These are phyloP conservation scores for Microchrysa polita DNA, from an alignment of 2,888 invertebrate genomes.

Conservation along the genomic window DNA sequence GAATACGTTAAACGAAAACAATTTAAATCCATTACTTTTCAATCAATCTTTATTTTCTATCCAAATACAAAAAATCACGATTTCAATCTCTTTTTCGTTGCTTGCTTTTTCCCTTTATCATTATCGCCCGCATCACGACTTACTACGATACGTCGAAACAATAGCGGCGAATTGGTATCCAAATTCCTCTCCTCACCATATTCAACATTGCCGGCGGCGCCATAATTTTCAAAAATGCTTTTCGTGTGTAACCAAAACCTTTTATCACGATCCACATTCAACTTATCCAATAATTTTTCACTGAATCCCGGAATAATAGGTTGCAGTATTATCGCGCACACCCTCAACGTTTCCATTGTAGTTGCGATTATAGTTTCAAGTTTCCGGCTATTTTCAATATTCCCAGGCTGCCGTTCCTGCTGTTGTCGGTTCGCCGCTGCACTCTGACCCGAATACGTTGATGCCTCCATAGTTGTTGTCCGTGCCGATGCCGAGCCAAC, in stretches of 20 bases:
- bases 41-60: background rate
- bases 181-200: conserved; percentile 26
- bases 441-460: background rate
- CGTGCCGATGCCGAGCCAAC: no score
- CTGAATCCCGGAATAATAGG: conserved; percentile 85
- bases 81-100: conserved; percentile 22
- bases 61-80: conserved; percentile 8
- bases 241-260: conserved; percentile 67
- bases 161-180: conserved; percentile 54
- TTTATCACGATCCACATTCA: conserved; percentile 66
- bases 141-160: conserved; percentile 59
- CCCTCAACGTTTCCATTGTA: conserved; percentile 84
- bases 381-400: conserved; percentile 66
- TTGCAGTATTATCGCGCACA: conserved; percentile 81
- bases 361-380: conserved; percentile 81
- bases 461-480: no score
- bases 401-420: background rate
- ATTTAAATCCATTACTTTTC: background rate
- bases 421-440: no score
- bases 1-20: no score
- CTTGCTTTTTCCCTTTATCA: conserved; percentile 53
- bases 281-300: conserved; percentile 74
- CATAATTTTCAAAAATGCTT: conserved; percentile 52
- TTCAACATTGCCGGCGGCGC: background rate
- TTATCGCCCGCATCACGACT: conserved; percentile 41